These are phyloP conservation scores for Scrobipalpa atriplicella DNA, from an alignment of 2,888 invertebrate genomes.

Conservation along the genomic window DNA sequence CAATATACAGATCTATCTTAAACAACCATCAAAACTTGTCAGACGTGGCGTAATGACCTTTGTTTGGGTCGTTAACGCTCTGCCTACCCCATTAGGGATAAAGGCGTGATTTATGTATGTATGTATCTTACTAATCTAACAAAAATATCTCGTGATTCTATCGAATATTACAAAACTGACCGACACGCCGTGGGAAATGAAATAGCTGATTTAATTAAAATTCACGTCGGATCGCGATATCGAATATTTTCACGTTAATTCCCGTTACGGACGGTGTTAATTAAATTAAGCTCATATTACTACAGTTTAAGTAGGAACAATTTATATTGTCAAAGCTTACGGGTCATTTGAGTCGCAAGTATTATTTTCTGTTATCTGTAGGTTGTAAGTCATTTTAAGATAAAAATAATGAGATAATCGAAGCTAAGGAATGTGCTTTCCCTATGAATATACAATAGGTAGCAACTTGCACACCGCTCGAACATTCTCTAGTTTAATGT, in stretches of 20 bases:
- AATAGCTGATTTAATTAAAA: background rate
- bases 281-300: background rate
- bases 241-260: slow-evolving; percentile 4
- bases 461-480: no score
- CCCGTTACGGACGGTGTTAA: background rate
- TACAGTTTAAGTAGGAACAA: background rate
- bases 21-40: no score
- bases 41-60: no score
- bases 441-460: no score
- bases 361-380: background rate
- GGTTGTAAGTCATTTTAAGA: background rate
- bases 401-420: no score
- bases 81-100: no score
- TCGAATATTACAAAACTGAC: background rate
- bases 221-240: background rate
- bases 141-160: background rate
- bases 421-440: no score
- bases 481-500: no score
- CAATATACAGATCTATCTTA: no score
- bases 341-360: background rate
- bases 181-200: slow-evolving; percentile 5
- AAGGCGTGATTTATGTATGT: no score
- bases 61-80: no score
- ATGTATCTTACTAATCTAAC: no score
- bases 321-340: background rate